These are phyloP conservation scores for Liopterus haemorrhoidalis DNA, from an alignment of 2,888 invertebrate species.

Conservation along the genomic window DNA sequence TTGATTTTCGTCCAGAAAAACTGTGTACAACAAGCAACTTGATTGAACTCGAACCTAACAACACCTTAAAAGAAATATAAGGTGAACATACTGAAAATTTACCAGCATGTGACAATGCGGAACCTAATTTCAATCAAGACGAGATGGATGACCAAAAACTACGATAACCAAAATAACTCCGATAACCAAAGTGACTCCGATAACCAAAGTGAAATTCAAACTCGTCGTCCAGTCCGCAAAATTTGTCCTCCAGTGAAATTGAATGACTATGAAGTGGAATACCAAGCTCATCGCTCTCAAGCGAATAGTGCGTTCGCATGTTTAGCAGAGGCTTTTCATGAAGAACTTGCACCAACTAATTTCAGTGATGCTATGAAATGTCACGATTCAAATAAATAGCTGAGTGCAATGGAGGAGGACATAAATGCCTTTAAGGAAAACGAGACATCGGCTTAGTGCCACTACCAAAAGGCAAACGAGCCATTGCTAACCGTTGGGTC, in stretches of 20 bases:
- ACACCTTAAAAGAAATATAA: background rate
- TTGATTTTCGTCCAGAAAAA: conserved; percentile 24
- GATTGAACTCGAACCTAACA: conserved; percentile 9
- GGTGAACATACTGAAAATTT: background rate
- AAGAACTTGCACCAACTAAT: conserved; percentile 10
- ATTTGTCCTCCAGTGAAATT: conserved; percentile 7
- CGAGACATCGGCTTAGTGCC: conserved; percentile 16
- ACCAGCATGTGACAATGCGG: background rate
- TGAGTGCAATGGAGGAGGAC: conserved; percentile 26
- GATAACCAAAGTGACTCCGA: no score
- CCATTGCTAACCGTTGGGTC: conserved; percentile 16
- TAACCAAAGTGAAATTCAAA: conserved; percentile 4
- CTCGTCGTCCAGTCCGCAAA: conserved; percentile 1
- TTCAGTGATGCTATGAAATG: conserved; percentile 14
- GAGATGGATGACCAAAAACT: conserved; percentile 8
- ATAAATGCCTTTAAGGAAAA: conserved; percentile 19
- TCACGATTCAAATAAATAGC: conserved; percentile 25
- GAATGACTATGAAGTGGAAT: conserved; percentile 7
- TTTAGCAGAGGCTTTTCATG: conserved; percentile 14
- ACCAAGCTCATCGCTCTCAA: conserved; percentile 1
- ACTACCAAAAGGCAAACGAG: conserved; percentile 20
- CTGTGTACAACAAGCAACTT: conserved; percentile 15
- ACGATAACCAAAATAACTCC: no score
- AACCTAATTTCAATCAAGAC: conserved; percentile 6
- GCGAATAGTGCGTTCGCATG: conserved; percentile 19